These are phyloP conservation scores for Mesocricetus auratus DNA, from an alignment of 2,113 vertebrate genomes.

Conservation along the genomic window DNA sequence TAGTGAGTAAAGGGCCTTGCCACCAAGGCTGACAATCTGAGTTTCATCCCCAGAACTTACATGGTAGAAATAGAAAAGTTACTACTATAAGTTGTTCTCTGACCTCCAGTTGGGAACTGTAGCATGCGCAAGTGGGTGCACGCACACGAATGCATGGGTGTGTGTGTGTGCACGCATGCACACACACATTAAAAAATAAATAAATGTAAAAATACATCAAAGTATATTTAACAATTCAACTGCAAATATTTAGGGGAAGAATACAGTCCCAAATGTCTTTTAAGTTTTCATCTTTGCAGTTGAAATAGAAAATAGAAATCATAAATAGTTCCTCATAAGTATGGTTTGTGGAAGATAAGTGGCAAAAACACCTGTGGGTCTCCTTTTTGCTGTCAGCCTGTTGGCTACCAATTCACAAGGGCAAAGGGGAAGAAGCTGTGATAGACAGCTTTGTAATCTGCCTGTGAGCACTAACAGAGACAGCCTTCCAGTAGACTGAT, in stretches of 20 bases:
- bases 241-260: not conserved
- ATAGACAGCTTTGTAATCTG: not conserved
- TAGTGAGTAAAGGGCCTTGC: not conserved
- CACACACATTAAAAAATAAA: not conserved
- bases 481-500: not conserved
- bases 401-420: not conserved
- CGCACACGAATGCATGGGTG: too few species aligned
- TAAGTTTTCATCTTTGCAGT: constrained; percentile 4
- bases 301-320: constrained; percentile 8
- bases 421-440: accelerated
- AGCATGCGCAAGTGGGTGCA: too few species aligned
- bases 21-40: not conserved
- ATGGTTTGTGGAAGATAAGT: not conserved
- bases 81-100: not conserved
- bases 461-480: not conserved
- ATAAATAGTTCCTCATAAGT: not conserved
- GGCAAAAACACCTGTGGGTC: not conserved
- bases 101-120: not conserved
- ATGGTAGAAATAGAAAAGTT: not conserved
- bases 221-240: not conserved
- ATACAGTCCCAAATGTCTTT: not conserved
- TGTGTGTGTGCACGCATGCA: not conserved
- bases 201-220: not conserved
- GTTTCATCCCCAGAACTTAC: not conserved
- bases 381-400: not conserved